A percentile compares a stretch with the other conserved stretches of the same genome.
Conservation (phyloP, 2,797 vertebrate species). For the Phalanger gymnotis region DNA sequence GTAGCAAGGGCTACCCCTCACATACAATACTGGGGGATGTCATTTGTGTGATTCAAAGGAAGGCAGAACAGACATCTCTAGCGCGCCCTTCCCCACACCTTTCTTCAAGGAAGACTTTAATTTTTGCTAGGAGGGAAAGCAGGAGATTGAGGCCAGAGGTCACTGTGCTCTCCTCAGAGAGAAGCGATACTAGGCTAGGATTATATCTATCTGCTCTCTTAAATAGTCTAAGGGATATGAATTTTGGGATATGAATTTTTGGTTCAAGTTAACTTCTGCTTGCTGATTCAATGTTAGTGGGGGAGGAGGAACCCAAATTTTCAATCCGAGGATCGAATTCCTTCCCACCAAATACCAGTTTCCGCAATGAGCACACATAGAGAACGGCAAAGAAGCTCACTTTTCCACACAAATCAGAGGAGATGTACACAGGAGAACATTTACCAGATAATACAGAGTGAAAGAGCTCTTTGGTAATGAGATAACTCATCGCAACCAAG, state of each 20-base stretch:
- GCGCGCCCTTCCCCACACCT: not conserved
- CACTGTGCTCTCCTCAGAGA: not conserved
- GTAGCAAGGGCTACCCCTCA: not conserved
- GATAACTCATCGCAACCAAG: no score
- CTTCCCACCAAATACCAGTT: not conserved
- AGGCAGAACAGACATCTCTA: not conserved
- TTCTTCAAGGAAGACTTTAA: not conserved
- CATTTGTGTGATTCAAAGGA: not conserved
- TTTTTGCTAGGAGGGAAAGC: not conserved
- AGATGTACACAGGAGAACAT: not conserved
- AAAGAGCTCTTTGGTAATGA: not conserved
- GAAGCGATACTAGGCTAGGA: not conserved
- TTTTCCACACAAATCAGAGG: not conserved
- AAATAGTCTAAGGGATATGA: not conserved
- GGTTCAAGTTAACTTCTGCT: not conserved
- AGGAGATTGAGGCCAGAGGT: not conserved
- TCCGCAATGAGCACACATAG: not conserved
- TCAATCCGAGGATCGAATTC: not conserved
- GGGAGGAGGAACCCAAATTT: not conserved
- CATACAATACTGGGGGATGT: no score
- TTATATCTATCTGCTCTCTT: not conserved
- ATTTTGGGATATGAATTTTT: not conserved
- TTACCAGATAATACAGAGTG: not conserved
- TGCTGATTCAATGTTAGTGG: not conserved
- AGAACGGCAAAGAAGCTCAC: not conserved